Base-by-base conservation (phyloP, 2,888 invertebrate genomes). In the Eueremaeus valkanovi region DNA sequence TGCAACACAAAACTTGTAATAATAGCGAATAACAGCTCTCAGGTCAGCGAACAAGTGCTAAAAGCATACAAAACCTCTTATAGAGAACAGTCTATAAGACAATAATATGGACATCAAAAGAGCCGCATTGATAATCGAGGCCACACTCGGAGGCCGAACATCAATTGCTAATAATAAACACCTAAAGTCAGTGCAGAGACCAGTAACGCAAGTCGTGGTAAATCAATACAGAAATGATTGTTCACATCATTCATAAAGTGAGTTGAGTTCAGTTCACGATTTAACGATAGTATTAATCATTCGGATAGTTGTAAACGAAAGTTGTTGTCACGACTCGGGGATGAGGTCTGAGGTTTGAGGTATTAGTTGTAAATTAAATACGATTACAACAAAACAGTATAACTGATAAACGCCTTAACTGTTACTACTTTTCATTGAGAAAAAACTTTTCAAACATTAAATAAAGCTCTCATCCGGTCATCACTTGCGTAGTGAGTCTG, bases 41-140 rank as follows among this genome's bases (percentile, higher is more conserved):
- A 68, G 68, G 68, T 68, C 40, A 42, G 68, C 68, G 68, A 24
- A 68, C 68, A 68, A 68, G 68, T 68, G 68, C 68, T 68, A 68
- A 68, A 68, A 68, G 68, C 68, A n/a, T 42, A 42, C 36, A 68
- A 40, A 36, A 36, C 3, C 24, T 40, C 11, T 3, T 40, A 40
- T 21, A 68, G 24, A 68, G 18, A 61, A 55, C 31, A 63, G 63
- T 33, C 63, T 27, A 68, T 42, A 68, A 40, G 42, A 68, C 42
- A 68, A 68, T 68, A 36, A 33, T 8, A 42, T 24, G 3, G 24
- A 36, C 66, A 66, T 66, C n/a, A 66, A 66, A 66, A 66, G 42
- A 8, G 31, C 68, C 68, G 68, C 68, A 36, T 9, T 27, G 29
- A 68, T 42, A 27, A 68, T 40, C 42, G 40, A 16, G 68, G 68